Percentiles rank a stretch among this genome's conserved stretches.
phyloP scores from a whole-genome alignment of 2,797 vertebrate genomes.

The Chelonia mydas region DNA sequence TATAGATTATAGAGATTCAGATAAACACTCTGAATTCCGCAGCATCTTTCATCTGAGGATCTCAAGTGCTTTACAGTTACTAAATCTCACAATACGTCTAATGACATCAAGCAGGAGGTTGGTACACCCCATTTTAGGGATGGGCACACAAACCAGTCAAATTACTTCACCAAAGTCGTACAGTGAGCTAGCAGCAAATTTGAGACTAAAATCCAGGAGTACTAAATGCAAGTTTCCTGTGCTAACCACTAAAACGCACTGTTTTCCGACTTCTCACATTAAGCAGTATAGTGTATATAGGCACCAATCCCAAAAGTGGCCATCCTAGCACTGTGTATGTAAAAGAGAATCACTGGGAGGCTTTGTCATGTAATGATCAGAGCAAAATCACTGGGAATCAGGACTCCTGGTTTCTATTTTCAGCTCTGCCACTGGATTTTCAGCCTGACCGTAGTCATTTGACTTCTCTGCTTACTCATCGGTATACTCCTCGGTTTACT shows the following conservation, averaged over 20 bases:
- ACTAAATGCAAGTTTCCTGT: neutral
- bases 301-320: neutral
- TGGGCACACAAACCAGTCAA: neutral
- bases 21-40: neutral
- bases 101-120: neutral
- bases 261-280: too few species aligned
- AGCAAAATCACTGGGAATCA: neutral
- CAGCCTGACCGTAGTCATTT: neutral
- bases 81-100: neutral
- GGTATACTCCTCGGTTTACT: neutral
- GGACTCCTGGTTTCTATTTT: neutral
- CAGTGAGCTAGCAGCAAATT: neutral
- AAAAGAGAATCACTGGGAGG: neutral
- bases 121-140: neutral
- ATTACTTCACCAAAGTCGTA: neutral
- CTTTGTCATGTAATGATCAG: neutral
- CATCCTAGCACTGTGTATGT: neutral
- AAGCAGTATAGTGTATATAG: neutral
- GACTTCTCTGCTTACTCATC: neutral
- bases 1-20: neutral
- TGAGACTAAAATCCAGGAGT: rapidly evolving
- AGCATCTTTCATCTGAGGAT: neutral
- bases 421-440: neutral
- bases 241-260: neutral
- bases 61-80: neutral